Base-by-base conservation (phyloP, 2,113 vertebrate genomes). In the Anthoscopus minutus region DNA sequence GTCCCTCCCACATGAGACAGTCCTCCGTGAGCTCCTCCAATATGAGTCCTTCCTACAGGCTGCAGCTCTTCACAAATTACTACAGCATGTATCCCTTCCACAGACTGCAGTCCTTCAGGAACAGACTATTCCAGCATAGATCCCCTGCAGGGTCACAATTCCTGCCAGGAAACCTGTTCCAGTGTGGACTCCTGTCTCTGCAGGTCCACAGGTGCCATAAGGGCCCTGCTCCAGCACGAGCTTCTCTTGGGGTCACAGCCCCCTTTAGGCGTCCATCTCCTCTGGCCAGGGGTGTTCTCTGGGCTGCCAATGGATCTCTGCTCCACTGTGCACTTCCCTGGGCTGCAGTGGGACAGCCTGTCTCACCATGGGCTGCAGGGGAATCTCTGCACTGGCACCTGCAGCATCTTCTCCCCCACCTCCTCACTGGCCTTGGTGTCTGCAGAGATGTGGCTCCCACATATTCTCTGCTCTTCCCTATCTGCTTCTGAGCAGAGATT, bases 11-110 rank as follows among this genome's bases (percentile, higher is more conserved):
- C 40, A 21, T 13, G 35, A 47, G 24, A 25, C 30, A 71, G 35
- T 35, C 19, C 40, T 38, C n/a, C 28, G n/a, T 6, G 40, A 40
- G 48, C n/a, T 79, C 42, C 38, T 38, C 24, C 50, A 30, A 3
- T 0, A 0, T 10, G 30, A 62, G 11, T 30, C 24, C 24, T 56
- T 35, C n/a, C 40, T 47, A 12, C 0, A 0, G 17, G 14, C n/a
- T 56, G 85, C 57, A 56, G 65, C 23, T 62, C 48, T n/a, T 54
- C 3, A 1, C 30, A 30, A 40, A 70, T 28, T 38, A 33, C 12
- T n/a, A 8, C 28, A 61, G n/a, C 15, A 25, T 30, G 13, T 37
- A 30, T 47, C n/a, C 20, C 47, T 62, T 54, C 65, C 47, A 79
- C n/a, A 70, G 56, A 17, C 8, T 28, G 13, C 56, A 47, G 64